These are phyloP conservation scores for Drosophila ohnishii DNA, from an alignment of 1,140 invertebrate genomes.

Conservation along the genomic window DNA sequence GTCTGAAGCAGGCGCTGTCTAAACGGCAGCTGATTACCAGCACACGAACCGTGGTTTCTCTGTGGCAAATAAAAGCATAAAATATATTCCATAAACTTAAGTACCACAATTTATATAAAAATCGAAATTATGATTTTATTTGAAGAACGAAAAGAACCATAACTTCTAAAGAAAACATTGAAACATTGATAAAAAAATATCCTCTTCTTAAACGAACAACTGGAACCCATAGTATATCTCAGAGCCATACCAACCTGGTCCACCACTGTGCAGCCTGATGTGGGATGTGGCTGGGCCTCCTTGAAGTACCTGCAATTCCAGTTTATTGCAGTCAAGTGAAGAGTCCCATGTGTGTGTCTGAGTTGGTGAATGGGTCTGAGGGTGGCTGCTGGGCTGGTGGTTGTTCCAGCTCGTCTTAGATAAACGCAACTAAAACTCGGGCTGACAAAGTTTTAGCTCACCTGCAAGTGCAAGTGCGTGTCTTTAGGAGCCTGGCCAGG, in stretches of 20 bases:
- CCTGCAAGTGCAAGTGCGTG: constrained; percentile 44
- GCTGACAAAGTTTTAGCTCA: constrained; percentile 53
- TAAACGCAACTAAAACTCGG: constrained; percentile 50
- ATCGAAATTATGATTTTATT: no score
- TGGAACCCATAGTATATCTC: background rate
- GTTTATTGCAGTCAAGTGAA: constrained; percentile 55
- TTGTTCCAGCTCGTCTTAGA: constrained; percentile 29
- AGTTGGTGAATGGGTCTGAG: background rate
- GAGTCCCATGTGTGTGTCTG: constrained; percentile 30
- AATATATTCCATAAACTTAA: background rate
- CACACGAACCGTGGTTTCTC: constrained; percentile 8
- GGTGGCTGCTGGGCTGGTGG: constrained; percentile 9
- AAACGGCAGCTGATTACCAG: constrained; percentile 45
- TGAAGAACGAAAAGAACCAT: no score
- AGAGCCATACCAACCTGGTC: background rate
- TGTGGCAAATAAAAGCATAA: background rate
- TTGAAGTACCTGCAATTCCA: constrained; percentile 60
- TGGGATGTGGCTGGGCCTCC: background rate
- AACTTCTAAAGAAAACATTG: background rate
- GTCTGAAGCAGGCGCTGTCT: constrained; percentile 46
- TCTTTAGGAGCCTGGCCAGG: constrained; percentile 46
- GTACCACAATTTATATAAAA: no score
- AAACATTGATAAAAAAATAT: background rate
- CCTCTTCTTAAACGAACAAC: no score
- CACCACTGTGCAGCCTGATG: constrained; percentile 26